phyloP scores from a whole-genome alignment of 2,888 invertebrate genomes.

The Apotomis turbidana region DNA sequence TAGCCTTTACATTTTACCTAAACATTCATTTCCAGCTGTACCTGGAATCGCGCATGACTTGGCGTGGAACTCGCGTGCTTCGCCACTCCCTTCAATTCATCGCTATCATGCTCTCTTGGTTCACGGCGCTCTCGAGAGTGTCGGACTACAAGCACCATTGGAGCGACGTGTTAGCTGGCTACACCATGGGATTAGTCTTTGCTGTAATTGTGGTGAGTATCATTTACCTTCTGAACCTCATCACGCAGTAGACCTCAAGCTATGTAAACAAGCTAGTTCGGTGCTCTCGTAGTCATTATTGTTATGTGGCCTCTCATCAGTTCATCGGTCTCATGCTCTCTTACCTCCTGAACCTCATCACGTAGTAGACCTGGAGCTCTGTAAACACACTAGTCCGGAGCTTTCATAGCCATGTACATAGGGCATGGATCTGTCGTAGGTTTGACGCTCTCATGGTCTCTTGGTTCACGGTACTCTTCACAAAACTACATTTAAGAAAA shows the following conservation, averaged over 20 bases:
- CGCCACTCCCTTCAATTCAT: constrained; percentile 92
- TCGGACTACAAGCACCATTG: constrained; percentile 99
- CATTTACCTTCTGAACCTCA: background rate
- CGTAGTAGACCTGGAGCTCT: no score
- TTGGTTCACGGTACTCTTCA: background rate
- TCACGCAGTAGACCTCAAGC: no score
- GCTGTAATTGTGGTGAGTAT: constrained; percentile 88
- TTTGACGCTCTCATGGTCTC: background rate
- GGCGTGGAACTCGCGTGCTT: constrained; percentile 89
- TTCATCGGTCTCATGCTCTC: constrained; percentile 87
- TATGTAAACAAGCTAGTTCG: no score
- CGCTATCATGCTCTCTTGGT: constrained; percentile 91
- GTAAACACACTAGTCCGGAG: no score
- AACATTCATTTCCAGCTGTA: constrained; percentile 86
- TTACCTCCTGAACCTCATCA: no score
- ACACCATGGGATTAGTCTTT: constrained; percentile 85
- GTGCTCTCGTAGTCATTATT: no score
- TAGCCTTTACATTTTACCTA: no score
- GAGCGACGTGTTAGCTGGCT: constrained; percentile 96
- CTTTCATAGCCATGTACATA: no score
- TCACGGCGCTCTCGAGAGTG: constrained; percentile 93
- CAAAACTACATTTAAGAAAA: background rate
- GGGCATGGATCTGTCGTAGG: background rate
- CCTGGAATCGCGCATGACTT: constrained; percentile 91
- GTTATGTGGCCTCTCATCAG: background rate